Conservation (phyloP, 2,888 invertebrate species). For the Heliconius aoede region DNA sequence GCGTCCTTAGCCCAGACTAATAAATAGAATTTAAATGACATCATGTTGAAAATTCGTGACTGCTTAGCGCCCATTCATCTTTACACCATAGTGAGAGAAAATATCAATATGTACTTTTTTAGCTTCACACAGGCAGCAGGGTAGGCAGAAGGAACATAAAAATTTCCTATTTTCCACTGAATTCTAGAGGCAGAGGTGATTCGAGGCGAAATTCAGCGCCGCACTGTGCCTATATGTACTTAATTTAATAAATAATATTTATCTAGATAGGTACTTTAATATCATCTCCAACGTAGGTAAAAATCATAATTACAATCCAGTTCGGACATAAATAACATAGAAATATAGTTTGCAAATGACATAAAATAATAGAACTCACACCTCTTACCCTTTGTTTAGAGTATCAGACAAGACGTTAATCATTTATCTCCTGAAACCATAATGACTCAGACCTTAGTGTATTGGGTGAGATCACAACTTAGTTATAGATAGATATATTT, state of each 20-base stretch:
- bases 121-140: too few relatives aligned
- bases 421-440: background rate
- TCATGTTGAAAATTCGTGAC: background rate
- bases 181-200: too few relatives aligned
- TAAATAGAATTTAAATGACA: background rate
- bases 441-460: constrained; percentile 1
- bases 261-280: background rate
- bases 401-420: background rate
- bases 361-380: background rate
- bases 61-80: too few relatives aligned
- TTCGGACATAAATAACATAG: background rate
- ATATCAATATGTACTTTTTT: background rate
- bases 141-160: too few relatives aligned
- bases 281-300: too few relatives aligned
- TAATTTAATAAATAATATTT: background rate
- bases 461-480: constrained; percentile 1
- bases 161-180: too few relatives aligned
- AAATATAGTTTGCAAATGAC: background rate
- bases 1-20: background rate
- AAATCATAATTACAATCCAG: background rate
- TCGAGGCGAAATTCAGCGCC: too few relatives aligned
- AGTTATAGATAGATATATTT: background rate
- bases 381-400: background rate
- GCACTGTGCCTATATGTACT: background rate
- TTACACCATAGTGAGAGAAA: background rate